Percentiles rank a stretch among this genome's conserved stretches.
These are phyloP conservation scores for Gortyna flavago DNA, from an alignment of 2,888 invertebrate species.

Conservation along the genomic window DNA sequence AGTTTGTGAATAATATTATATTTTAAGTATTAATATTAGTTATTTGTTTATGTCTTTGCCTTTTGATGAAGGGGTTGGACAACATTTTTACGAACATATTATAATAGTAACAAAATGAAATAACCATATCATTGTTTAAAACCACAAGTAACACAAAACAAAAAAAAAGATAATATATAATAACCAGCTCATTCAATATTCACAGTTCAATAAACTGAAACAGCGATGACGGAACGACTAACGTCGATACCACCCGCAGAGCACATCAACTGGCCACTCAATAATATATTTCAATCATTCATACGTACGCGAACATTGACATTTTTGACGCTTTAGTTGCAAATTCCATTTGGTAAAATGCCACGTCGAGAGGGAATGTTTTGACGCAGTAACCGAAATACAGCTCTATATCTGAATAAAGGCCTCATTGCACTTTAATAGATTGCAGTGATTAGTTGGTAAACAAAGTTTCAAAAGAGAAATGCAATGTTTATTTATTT, in stretches of 20 bases:
- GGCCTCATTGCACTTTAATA: not conserved
- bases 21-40: not conserved
- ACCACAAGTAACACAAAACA: not conserved
- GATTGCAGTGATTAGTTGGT: not conserved
- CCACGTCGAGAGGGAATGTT: not conserved
- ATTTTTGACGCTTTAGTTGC: constrained; percentile 3
- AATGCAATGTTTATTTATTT: not conserved
- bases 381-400: not conserved
- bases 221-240: not conserved
- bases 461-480: not conserved
- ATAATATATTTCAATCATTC: constrained; percentile 33
- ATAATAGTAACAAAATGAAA: not conserved
- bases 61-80: not conserved
- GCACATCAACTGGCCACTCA: not conserved
- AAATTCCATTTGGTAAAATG: not conserved
- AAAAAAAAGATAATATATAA: not conserved
- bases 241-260: not conserved
- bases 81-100: not conserved
- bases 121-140: not conserved
- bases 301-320: not conserved
- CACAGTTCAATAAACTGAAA: constrained; percentile 22
- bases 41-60: not conserved
- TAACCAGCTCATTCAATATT: not conserved
- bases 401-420: not conserved
- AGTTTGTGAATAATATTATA: not conserved